A percentile compares a stretch with the other conserved stretches of the same genome.
Conservation (phyloP, 1,140 invertebrate species). For the Vanessa atalanta region DNA sequence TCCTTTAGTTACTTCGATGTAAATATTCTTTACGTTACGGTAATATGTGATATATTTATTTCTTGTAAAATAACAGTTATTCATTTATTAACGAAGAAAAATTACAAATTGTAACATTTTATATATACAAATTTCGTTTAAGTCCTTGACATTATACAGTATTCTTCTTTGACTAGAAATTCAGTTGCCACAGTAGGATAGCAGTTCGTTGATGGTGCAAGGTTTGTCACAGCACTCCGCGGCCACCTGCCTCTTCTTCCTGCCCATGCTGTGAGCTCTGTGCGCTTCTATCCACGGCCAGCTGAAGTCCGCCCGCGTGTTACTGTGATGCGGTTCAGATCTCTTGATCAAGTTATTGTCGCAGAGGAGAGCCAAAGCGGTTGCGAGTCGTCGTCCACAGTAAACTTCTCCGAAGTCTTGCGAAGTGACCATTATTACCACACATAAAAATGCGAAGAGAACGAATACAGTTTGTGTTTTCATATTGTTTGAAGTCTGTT, state of each 20-base stretch:
- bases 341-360: slow-evolving; percentile 32
- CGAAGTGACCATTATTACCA: background rate
- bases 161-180: background rate
- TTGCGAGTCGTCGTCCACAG: slow-evolving; percentile 32
- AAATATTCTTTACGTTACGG: no score
- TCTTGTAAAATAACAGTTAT: no score
- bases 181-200: slow-evolving; percentile 42
- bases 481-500: slow-evolving; percentile 12
- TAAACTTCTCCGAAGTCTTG: slow-evolving; percentile 25
- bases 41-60: no score
- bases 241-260: slow-evolving; percentile 41
- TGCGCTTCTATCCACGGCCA: slow-evolving; percentile 37
- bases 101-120: no score
- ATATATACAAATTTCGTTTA: no score
- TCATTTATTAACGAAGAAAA: no score
- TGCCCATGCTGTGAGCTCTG: slow-evolving; percentile 32
- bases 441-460: slow-evolving; percentile 4
- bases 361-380: slow-evolving; percentile 29
- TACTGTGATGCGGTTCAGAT: slow-evolving; percentile 16
- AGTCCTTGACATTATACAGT: no score
- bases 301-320: background rate
- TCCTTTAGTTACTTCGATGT: no score
- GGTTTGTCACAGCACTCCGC: slow-evolving; percentile 51
- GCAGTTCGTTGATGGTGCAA: slow-evolving; percentile 42
- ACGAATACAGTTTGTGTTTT: slow-evolving; percentile 15